A percentile compares a stretch with the other conserved stretches of the same genome.
Evolutionary conservation across 2,797 vertebrate species (phyloP).

Genomic region (Sebastes elongatus): DNA sequence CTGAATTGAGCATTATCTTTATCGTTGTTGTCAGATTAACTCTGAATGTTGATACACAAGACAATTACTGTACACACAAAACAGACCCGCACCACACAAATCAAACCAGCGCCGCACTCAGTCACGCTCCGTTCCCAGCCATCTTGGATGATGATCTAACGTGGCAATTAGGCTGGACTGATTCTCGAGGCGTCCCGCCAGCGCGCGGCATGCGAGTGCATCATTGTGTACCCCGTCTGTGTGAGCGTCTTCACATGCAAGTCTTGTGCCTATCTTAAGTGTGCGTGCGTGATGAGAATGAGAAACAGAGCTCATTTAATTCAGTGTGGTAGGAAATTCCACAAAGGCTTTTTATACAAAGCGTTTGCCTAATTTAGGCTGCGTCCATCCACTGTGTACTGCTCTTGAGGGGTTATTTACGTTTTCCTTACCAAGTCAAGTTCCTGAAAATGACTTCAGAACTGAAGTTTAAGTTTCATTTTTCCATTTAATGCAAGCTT

Average conservation of each 20-base stretch:
- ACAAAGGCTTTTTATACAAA: constrained; percentile 27
- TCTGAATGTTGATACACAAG: constrained; percentile 51
- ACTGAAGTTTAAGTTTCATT: constrained; percentile 45
- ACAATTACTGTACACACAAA: constrained; percentile 41
- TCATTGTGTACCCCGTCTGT: neutral
- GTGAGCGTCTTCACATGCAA: constrained; percentile 4
- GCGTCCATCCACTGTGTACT: neutral
- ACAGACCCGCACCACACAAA: constrained; percentile 43
- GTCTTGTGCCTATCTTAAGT: neutral
- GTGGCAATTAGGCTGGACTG: constrained; percentile 24
- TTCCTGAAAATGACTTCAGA: constrained; percentile 61
- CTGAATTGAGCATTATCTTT: constrained; percentile 26
- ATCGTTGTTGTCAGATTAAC: constrained; percentile 51
- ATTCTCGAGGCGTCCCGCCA: constrained; percentile 23
- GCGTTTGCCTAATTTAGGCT: constrained; percentile 43
- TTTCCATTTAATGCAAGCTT: constrained; percentile 49
- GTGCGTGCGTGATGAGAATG: constrained; percentile 26
- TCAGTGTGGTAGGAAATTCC: constrained; percentile 40
- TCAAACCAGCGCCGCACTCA: constrained; percentile 44
- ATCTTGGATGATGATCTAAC: constrained; percentile 57
- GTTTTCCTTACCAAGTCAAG: constrained; percentile 53
- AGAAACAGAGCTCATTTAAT: constrained; percentile 52
- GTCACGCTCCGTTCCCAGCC: constrained; percentile 35
- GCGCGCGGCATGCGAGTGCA: neutral
- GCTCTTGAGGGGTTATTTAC: constrained; percentile 54